Evolutionary conservation across 2,113 vertebrate species (phyloP), one percentile per base, ranked within the genome.

Genomic region (Oncorhynchus kisutch): DNA sequence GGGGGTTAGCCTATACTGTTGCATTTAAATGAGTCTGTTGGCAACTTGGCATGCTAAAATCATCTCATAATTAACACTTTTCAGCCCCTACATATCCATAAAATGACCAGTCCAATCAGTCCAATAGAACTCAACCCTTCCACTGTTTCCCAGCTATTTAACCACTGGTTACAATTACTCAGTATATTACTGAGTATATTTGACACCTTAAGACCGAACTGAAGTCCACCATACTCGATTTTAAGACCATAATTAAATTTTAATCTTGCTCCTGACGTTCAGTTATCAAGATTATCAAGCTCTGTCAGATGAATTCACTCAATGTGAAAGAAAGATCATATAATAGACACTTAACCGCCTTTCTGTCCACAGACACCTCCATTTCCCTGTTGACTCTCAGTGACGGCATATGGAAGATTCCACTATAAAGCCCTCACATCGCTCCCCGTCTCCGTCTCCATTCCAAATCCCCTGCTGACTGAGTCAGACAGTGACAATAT

Each of bases 401-500:
- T 49, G 60, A 69, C 66, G 49, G 77, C 16, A 6, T 74, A 25
- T 76, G 62, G 71, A 84, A 82, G 82, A 81, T 84, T 87, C 82
- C 78, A 79, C 69, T 34, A 48, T 29, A 74, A n/a, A 70, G 68
- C 39, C 65, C 65, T 11, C 29, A 34, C 31, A 31, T 48, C n/a
- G n/a, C 14, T 57, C 39, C 31, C 25, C 34, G 39, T 45, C 14
- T 57, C 51, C 11, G 39, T 31, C 64, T 51, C 64, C 24, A 59
- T n/a, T 49, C 49, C 60, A 70, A 27, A 71, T 76, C 69, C 25
- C 48, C 67, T 67, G 72, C 74, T 14, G 69, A 65, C 74, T 78
- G 68, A 71, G 78, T 84, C 80, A 78, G 70, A 77, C 84, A 71
- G 65, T 68, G 49, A 82, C 74, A 81, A 79, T 82, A 82, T 78